Percentiles rank a stretch among this genome's conserved stretches.
Conservation (phyloP, 2,113 vertebrate genomes). For the Oophaga pumilio region DNA sequence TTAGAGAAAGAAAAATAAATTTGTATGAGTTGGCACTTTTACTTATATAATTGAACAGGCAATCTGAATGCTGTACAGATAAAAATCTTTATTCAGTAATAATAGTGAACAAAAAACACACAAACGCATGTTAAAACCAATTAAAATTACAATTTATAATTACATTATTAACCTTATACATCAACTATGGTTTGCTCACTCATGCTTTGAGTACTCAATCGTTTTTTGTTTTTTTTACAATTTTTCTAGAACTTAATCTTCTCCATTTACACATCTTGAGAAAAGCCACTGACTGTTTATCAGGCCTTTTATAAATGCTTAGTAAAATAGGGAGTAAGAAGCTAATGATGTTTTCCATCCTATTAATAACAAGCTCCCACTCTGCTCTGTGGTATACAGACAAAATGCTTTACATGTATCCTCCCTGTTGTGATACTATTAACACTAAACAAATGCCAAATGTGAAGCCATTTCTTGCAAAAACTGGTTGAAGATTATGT, state of each 20-base stretch:
- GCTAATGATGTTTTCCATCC: conserved; percentile 6
- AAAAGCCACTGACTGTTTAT: neutral
- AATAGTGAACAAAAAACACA: no score
- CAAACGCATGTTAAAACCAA: no score
- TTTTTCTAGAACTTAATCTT: neutral
- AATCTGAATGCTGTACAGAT: no score
- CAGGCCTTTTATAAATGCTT: neutral
- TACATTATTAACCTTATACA: no score
- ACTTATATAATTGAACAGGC: no score
- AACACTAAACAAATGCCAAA: conserved; percentile 35
- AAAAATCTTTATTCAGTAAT: no score
- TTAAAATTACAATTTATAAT: no score
- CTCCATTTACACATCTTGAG: neutral
- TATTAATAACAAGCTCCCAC: conserved; percentile 9
- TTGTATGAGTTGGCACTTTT: no score
- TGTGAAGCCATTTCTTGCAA: conserved; percentile 18
- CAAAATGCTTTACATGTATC: conserved; percentile 1
- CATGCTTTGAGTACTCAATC: no score
- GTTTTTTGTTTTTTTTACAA: no score
- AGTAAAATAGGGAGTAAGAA: conserved; percentile 1
- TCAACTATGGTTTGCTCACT: no score
- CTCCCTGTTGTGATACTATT: conserved; percentile 38
- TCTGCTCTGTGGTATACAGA: conserved; percentile 9
- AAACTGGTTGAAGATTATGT: conserved; percentile 16
- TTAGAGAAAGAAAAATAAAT: no score